Percentiles rank a stretch among this genome's conserved stretches.
Evolutionary conservation across 2,797 vertebrate genomes (phyloP).

Genomic region (Molossus molossus): DNA sequence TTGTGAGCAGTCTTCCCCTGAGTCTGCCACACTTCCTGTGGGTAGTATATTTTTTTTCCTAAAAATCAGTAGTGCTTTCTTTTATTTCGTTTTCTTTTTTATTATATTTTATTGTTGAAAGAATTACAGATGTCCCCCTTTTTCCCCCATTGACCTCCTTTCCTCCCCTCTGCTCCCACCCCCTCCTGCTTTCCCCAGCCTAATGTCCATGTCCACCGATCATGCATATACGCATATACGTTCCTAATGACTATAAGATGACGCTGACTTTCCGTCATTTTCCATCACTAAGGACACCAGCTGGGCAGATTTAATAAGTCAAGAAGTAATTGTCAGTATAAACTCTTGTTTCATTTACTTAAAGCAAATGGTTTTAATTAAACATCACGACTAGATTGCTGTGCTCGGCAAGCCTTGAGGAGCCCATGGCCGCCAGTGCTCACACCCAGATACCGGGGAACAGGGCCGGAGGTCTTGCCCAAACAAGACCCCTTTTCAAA

Average conservation of each 20-base stretch:
- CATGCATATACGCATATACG: too few relatives aligned
- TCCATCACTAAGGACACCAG: neutral
- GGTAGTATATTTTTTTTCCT: neutral
- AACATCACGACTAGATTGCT: neutral
- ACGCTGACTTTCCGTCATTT: neutral
- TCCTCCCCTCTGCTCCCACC: too few relatives aligned
- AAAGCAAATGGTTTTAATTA: slow-evolving; percentile 7
- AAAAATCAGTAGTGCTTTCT: too few relatives aligned
- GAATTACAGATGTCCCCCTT: too few relatives aligned
- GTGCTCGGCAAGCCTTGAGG: neutral
- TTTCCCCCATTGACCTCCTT: too few relatives aligned
- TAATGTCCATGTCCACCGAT: too few relatives aligned
- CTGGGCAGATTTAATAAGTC: neutral
- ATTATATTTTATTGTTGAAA: too few relatives aligned
- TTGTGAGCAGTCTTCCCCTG: neutral
- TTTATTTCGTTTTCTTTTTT: too few relatives aligned
- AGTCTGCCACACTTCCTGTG: neutral
- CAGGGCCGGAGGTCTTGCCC: neutral
- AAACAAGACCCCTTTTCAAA: neutral
- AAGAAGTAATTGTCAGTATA: neutral
- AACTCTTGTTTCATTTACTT: neutral
- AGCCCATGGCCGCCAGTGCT: neutral
- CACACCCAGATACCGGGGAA: neutral
- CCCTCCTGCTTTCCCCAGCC: too few relatives aligned
- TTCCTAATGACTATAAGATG: neutral